These are phyloP conservation scores for Coenonympha glycerion DNA, from an alignment of 2,888 invertebrate species.

Conservation along the genomic window DNA sequence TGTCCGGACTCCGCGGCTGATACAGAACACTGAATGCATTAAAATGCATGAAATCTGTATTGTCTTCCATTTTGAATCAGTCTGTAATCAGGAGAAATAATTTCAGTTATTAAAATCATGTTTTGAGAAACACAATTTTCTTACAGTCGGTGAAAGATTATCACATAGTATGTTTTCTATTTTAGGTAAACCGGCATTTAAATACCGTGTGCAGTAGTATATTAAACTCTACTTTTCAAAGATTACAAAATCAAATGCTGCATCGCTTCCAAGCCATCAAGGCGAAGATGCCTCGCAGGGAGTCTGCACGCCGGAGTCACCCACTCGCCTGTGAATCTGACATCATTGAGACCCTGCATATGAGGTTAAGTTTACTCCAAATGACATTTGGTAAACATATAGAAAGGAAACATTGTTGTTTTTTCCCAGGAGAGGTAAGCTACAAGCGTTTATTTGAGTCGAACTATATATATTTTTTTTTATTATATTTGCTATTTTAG, in stretches of 20 bases:
- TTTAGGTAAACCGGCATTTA: constrained; percentile 86
- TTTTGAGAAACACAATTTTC: too few species aligned
- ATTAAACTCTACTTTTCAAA: constrained; percentile 89
- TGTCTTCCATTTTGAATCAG: too few species aligned
- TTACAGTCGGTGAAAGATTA: too few species aligned
- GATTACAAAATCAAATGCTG: constrained; percentile 88
- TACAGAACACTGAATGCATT: too few species aligned
- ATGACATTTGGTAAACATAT: constrained; percentile 97
- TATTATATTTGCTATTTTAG: too few species aligned
- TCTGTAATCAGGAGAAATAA: too few species aligned
- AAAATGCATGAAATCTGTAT: too few species aligned
- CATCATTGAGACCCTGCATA: constrained; percentile 94
- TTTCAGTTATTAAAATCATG: too few species aligned
- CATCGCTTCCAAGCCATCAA: constrained; percentile 91
- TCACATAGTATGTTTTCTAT: too few species aligned
- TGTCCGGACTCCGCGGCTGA: too few species aligned
- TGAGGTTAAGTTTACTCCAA: constrained; percentile 91
- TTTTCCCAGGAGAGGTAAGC: constrained; percentile 92
- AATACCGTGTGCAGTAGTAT: constrained; percentile 86
- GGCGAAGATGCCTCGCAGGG: constrained; percentile 92
- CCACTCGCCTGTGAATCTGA: constrained; percentile 93
- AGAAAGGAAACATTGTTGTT: constrained; percentile 93
- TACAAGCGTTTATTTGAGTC: neutral
- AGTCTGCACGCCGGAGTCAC: constrained; percentile 93
- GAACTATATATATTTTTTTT: too few species aligned